These are phyloP conservation scores for Excalfactoria chinensis DNA, from an alignment of 2,113 vertebrate species.

Conservation along the genomic window DNA sequence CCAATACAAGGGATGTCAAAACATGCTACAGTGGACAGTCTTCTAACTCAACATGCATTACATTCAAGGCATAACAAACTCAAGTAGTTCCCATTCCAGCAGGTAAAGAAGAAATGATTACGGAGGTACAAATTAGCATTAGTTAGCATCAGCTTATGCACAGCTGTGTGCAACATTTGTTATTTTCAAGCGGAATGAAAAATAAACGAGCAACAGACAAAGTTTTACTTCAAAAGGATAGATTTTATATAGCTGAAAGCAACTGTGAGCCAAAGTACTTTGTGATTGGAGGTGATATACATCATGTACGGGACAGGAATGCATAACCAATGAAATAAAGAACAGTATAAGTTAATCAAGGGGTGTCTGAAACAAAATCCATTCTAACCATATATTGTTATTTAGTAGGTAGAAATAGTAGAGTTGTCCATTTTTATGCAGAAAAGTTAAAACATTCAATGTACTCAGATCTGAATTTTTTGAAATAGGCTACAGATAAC, in stretches of 20 bases:
- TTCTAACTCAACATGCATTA: neutral
- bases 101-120: neutral
- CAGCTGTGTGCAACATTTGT: neutral
- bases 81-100: neutral
- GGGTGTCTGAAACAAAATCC: neutral
- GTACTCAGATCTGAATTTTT: neutral
- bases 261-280: neutral
- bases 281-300: neutral
- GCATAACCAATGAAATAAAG: neutral
- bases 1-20: neutral
- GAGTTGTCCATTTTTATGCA: neutral
- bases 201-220: neutral
- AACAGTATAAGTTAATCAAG: neutral
- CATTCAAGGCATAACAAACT: neutral
- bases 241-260: neutral
- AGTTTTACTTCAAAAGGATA: neutral
- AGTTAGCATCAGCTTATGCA: neutral
- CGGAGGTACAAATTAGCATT: neutral
- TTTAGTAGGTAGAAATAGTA: neutral
- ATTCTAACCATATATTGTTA: neutral
- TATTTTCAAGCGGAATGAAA: neutral
- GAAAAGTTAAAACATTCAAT: neutral
- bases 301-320: neutral
- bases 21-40: neutral
- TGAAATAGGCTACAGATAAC: neutral